Conservation (phyloP, 1,140 invertebrate genomes). For the Pseudomyrmex cubaensis region DNA sequence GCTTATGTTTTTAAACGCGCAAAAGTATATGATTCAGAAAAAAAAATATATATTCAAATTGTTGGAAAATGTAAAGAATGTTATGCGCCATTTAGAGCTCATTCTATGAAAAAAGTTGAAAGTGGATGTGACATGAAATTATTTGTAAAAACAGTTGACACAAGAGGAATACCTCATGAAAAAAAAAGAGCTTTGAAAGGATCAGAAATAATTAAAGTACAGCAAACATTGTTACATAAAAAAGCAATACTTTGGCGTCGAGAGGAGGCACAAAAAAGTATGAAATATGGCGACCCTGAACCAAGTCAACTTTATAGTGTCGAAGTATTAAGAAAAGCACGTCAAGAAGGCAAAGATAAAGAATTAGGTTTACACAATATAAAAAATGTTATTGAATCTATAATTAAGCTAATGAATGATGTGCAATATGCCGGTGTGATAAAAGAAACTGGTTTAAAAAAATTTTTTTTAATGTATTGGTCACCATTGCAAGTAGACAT, state of each 20-base stretch:
- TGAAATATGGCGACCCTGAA: slow-evolving; percentile 3
- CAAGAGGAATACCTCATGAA: neutral
- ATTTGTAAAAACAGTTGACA: neutral
- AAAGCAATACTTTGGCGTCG: slow-evolving; percentile 9
- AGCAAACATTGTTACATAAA: neutral
- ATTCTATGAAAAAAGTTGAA: neutral
- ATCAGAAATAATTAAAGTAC: neutral
- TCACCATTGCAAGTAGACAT: slow-evolving; percentile 20
- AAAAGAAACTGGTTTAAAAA: slow-evolving; percentile 20
- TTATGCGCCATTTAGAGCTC: neutral
- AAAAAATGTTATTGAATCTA: neutral
- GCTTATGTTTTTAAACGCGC: slow-evolving; percentile 5
- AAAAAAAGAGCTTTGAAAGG: slow-evolving; percentile 3
- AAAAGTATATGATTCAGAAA: neutral
- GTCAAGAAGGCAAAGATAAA: slow-evolving; percentile 33
- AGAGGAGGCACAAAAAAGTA: neutral
- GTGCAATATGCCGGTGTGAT: slow-evolving; percentile 23
- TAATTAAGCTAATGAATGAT: slow-evolving; percentile 32
- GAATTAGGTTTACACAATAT: slow-evolving; percentile 3
- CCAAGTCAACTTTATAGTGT: slow-evolving; percentile 1
- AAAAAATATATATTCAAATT: neutral
- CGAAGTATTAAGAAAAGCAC: neutral
- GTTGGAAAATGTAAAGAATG: slow-evolving; percentile 7
- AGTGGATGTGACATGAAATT: slow-evolving; percentile 3
- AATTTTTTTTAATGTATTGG: slow-evolving; percentile 37